Conservation (phyloP, 2,113 vertebrate genomes). For the Gavialis gangeticus region DNA sequence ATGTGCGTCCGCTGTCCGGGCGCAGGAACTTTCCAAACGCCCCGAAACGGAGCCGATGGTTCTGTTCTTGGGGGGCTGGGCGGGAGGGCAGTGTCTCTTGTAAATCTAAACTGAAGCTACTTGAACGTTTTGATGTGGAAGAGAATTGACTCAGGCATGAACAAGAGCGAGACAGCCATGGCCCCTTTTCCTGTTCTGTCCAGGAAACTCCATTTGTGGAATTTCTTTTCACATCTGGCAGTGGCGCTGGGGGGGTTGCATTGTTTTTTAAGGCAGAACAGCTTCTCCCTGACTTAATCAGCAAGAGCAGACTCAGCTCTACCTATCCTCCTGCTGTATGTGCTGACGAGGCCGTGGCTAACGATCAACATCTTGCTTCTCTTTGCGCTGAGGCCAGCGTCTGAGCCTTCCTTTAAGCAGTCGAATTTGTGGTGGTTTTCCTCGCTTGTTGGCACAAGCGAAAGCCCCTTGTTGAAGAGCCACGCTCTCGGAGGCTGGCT, state of each 20-base stretch:
- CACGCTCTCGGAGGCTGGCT: neutral
- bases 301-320: neutral
- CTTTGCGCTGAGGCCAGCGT: neutral
- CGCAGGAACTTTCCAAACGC: neutral
- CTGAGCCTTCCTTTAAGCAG: neutral
- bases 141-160: neutral
- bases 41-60: neutral
- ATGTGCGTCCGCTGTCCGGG: neutral
- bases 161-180: neutral
- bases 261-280: neutral
- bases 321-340: neutral
- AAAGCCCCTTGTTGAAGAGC: neutral
- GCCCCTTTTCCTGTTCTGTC: constrained; percentile 35
- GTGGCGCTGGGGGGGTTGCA: fast-evolving
- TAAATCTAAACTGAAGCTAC: fast-evolving
- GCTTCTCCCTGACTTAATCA: neutral
- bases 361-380: neutral
- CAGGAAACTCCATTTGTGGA: constrained; percentile 16
- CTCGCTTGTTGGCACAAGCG: neutral
- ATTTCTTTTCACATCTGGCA: constrained; percentile 46
- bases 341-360: neutral
- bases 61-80: neutral
- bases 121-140: fast-evolving
- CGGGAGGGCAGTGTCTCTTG: fast-evolving
- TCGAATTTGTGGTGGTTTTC: neutral